Conservation (phyloP, 2,888 invertebrate genomes). For the Phrixothrix hirtus region DNA sequence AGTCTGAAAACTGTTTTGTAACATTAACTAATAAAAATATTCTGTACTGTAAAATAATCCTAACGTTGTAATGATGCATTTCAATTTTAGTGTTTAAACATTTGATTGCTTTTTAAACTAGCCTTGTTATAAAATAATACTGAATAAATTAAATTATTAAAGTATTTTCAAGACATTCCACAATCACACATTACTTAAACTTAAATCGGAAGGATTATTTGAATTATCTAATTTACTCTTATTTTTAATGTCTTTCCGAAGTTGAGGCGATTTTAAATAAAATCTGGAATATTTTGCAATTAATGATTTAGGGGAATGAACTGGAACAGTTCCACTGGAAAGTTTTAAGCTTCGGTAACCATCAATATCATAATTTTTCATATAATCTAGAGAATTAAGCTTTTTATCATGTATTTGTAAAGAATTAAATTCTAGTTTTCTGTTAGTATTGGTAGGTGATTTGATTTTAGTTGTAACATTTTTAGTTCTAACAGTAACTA, state of each 20-base stretch:
- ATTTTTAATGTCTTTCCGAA: conserved; percentile 45
- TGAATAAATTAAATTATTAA: too few relatives aligned
- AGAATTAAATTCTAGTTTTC: conserved; percentile 36
- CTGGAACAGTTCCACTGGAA: conserved; percentile 40
- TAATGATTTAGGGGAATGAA: conserved; percentile 47
- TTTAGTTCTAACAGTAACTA: conserved; percentile 38
- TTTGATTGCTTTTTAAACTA: too few relatives aligned
- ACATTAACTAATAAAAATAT: too few relatives aligned
- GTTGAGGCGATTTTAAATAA: conserved; percentile 49
- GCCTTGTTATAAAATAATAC: too few relatives aligned
- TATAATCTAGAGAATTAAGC: conserved; percentile 32
- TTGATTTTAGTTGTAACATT: conserved; percentile 41
- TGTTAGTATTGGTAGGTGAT: conserved; percentile 34
- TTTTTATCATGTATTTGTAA: conserved; percentile 37
- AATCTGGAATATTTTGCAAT: conserved; percentile 50
- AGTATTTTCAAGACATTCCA: too few relatives aligned
- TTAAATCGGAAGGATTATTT: not conserved
- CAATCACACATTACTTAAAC: not conserved
- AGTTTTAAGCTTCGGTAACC: conserved; percentile 23
- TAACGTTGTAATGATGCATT: too few relatives aligned
- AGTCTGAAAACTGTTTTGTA: too few relatives aligned
- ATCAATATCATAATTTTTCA: conserved; percentile 24
- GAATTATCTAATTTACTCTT: conserved; percentile 21
- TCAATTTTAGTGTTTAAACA: too few relatives aligned
- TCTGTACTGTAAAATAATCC: too few relatives aligned